Conservation (phyloP, 2,797 vertebrate genomes). For the Chelmon rostratus region DNA sequence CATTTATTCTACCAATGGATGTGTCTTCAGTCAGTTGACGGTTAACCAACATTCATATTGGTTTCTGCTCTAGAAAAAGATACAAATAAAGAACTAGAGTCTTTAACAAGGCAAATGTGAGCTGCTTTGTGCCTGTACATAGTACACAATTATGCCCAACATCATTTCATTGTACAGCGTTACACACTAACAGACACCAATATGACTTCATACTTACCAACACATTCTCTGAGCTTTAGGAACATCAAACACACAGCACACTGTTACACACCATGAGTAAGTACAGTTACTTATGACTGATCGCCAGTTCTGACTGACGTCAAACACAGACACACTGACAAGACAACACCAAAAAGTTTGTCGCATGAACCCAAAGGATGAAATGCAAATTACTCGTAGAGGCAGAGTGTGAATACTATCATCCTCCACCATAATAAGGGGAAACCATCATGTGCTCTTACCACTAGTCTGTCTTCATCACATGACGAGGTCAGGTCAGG, state of each 20-base stretch:
- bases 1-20: not conserved
- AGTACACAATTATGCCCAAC: conserved; percentile 5
- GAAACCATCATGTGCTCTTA: not conserved
- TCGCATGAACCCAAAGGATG: conserved; percentile 38
- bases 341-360: conserved; percentile 29
- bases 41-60: too few species aligned
- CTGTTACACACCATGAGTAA: conserved; percentile 5
- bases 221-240: not conserved
- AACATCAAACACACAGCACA: conserved; percentile 16
- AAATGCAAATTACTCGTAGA: conserved; percentile 21
- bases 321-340: conserved; percentile 33
- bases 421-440: not conserved
- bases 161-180: not conserved
- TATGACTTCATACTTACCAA: conserved; percentile 30
- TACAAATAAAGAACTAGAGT: too few species aligned
- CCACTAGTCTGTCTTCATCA: not conserved
- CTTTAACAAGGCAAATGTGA: not conserved
- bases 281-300: not conserved
- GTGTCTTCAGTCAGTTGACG: not conserved
- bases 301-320: not conserved
- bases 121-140: conserved; percentile 33
- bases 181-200: conserved; percentile 12
- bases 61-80: too few species aligned
- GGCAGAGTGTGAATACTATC: not conserved
- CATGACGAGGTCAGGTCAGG: not conserved